Conservation (phyloP, 1,140 invertebrate genomes). For the Atta cephalotes region DNA sequence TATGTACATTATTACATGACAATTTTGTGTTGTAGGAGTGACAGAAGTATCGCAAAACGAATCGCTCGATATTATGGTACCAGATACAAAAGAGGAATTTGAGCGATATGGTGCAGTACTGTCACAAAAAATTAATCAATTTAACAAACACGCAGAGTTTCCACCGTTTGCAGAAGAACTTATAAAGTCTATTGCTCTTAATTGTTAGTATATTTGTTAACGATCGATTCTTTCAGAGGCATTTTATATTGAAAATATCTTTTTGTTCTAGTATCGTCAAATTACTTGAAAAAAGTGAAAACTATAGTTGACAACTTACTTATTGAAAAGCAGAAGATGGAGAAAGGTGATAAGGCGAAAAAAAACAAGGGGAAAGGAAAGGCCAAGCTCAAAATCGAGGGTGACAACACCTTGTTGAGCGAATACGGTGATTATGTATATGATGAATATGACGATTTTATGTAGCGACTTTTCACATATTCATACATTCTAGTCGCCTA, state of each 20-base stretch:
- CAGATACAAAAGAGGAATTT: conserved; percentile 93
- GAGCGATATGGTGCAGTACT: conserved; percentile 92
- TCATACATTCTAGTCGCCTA: conserved; percentile 83
- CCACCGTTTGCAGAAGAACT: conserved; percentile 92
- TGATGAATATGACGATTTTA: conserved; percentile 89
- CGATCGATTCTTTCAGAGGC: not conserved
- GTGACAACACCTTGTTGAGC: conserved; percentile 88
- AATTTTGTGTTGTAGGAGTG: conserved; percentile 83
- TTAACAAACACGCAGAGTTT: conserved; percentile 91
- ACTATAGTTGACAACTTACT: conserved; percentile 92
- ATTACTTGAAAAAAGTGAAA: conserved; percentile 93
- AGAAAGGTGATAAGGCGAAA: conserved; percentile 91
- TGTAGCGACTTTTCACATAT: conserved; percentile 87
- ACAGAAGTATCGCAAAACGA: conserved; percentile 85
- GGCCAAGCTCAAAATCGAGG: conserved; percentile 92
- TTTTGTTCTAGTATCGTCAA: conserved; percentile 88
- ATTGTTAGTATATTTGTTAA: conserved; percentile 88
- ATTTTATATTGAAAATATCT: conserved; percentile 8
- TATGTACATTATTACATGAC: not conserved
- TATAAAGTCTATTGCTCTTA: conserved; percentile 91
- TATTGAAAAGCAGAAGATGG: conserved; percentile 93
- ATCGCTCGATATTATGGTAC: conserved; percentile 89
- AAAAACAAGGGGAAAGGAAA: conserved; percentile 92
- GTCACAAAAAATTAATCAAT: conserved; percentile 90
- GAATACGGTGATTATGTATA: conserved; percentile 87